Conservation (phyloP, 2,888 invertebrate genomes). For the Portevinia maculata region DNA sequence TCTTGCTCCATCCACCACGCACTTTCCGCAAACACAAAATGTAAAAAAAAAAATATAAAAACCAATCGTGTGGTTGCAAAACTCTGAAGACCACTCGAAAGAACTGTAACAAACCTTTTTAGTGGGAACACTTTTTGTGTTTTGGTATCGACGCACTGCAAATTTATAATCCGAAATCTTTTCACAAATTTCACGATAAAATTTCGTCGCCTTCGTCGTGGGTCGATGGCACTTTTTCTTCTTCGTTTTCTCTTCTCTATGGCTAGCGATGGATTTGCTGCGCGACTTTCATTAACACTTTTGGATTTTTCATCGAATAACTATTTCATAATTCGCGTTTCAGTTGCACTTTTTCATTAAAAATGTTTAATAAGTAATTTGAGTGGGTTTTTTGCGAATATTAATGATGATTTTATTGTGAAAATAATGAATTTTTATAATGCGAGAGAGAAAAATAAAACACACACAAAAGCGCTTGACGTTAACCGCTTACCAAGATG, state of each 20-base stretch:
- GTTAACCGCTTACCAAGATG: slow-evolving; percentile 70
- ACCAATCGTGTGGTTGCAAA: neutral
- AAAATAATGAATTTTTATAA: slow-evolving; percentile 61
- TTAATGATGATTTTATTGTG: slow-evolving; percentile 60
- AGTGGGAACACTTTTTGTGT: neutral
- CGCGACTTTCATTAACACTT: slow-evolving; percentile 36
- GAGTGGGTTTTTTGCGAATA: slow-evolving; percentile 33
- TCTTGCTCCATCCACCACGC: slow-evolving; percentile 37
- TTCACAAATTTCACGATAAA: slow-evolving; percentile 53
- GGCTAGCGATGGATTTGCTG: slow-evolving; percentile 38
- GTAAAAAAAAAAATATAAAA: slow-evolving; percentile 6
- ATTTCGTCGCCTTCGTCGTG: slow-evolving; percentile 52
- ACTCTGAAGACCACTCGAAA: neutral
- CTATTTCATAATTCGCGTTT: slow-evolving; percentile 52
- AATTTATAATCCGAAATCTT: slow-evolving; percentile 8
- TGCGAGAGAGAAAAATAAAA: slow-evolving; percentile 71
- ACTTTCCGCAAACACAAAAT: slow-evolving; percentile 14
- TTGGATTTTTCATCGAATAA: slow-evolving; percentile 46
- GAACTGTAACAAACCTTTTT: slow-evolving; percentile 40
- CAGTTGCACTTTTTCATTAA: slow-evolving; percentile 38
- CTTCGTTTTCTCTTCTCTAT: slow-evolving; percentile 22
- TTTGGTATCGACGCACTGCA: neutral
- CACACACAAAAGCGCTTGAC: slow-evolving; percentile 73
- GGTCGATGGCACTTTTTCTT: slow-evolving; percentile 58
- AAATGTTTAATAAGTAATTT: slow-evolving; percentile 42